phyloP scores from a whole-genome alignment of 1,140 invertebrate genomes.

The Muscidifurax raptorellus region DNA sequence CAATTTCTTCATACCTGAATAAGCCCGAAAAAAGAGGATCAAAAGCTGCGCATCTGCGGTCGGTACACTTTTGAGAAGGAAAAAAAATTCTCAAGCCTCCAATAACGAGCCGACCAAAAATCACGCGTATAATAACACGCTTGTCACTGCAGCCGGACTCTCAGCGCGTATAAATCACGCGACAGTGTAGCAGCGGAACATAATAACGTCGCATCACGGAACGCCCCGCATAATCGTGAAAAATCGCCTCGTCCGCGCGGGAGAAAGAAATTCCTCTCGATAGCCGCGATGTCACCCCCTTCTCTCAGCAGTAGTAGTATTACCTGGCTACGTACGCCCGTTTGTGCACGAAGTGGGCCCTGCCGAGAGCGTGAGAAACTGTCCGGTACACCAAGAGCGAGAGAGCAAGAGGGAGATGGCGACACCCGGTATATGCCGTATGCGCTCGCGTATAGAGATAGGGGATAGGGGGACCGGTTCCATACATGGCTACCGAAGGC shows the following conservation, averaged over 20 bases:
- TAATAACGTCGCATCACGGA: slow-evolving; percentile 26
- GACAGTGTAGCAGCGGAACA: not conserved
- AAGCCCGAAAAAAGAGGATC: not conserved
- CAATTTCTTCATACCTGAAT: slow-evolving; percentile 17
- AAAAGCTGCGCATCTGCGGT: not conserved
- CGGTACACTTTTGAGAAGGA: not conserved
- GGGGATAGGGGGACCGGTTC: slow-evolving; percentile 71
- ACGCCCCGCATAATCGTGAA: slow-evolving; percentile 43
- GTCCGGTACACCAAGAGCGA: not conserved
- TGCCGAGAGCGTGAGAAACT: slow-evolving; percentile 48
- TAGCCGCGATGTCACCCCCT: slow-evolving; percentile 44
- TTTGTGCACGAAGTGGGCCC: slow-evolving; percentile 57
- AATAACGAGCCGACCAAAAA: slow-evolving; percentile 9
- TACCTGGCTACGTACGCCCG: too few relatives aligned
- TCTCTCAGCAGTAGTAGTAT: not conserved
- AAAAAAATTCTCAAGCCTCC: not conserved
- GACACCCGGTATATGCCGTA: slow-evolving; percentile 73
- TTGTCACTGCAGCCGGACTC: slow-evolving; percentile 14
- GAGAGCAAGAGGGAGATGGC: slow-evolving; percentile 36
- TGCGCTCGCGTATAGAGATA: slow-evolving; percentile 6
- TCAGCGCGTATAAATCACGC: slow-evolving; percentile 9
- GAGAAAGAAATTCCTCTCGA: slow-evolving; percentile 1
- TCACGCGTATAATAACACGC: slow-evolving; percentile 31
- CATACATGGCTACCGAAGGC: slow-evolving; percentile 75
- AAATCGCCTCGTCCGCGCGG: slow-evolving; percentile 24